These are phyloP conservation scores for Drosophila murphyi DNA, from an alignment of 1,140 invertebrate species.

Conservation along the genomic window DNA sequence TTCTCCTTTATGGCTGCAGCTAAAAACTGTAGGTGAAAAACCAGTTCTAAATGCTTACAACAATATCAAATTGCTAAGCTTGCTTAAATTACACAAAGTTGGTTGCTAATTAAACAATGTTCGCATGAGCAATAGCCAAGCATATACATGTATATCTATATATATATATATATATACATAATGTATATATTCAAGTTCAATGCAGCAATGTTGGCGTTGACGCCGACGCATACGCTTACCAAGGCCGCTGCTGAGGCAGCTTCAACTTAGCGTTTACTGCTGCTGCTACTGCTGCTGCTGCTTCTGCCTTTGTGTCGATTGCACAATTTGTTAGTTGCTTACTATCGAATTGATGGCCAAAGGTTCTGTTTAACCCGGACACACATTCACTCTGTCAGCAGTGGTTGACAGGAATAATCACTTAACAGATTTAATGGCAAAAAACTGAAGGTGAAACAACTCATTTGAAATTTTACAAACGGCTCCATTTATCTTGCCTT, in stretches of 20 bases:
- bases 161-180: neutral
- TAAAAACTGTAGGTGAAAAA: conserved; percentile 29
- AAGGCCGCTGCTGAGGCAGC: conserved; percentile 40
- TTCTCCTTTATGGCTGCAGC: neutral
- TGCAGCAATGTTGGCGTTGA: conserved; percentile 31
- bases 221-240: conserved; percentile 5
- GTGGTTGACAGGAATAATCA: conserved; percentile 12
- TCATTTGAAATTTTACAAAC: too few species aligned
- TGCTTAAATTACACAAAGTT: conserved; percentile 33
- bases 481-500: too few species aligned
- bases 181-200: conserved; percentile 55
- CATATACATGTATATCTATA: too few species aligned
- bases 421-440: conserved; percentile 22
- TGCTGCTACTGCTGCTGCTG: too few species aligned
- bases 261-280: conserved; percentile 8
- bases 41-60: conserved; percentile 51
- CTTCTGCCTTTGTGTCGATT: too few species aligned
- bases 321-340: too few species aligned
- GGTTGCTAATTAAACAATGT: conserved; percentile 32
- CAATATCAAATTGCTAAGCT: conserved; percentile 30
- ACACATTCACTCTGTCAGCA: neutral
- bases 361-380: conserved; percentile 35
- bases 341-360: conserved; percentile 1
- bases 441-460: too few species aligned
- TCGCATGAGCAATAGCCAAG: too few species aligned